Base-by-base conservation (phyloP, 23 tunicate species). In the Phallusia fumigata region DNA sequence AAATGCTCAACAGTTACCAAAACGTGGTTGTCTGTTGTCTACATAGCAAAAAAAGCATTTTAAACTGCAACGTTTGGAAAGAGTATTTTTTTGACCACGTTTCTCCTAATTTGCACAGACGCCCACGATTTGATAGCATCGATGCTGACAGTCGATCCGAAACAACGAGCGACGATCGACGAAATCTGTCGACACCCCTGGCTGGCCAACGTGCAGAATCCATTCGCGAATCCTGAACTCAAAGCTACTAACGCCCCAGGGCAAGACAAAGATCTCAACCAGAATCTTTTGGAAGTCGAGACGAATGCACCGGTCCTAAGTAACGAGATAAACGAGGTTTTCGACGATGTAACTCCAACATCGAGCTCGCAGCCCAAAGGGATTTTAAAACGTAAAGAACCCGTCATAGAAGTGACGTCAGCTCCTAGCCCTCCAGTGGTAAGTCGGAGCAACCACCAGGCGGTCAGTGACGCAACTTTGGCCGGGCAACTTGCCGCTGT, bases 401-500 rank as follows among this genome's bases (percentile, higher is more conserved):
- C 53, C 32, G 32, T 33, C 19, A 28, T 65, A 19, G 52, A 74
- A 65, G 75, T 31, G 33, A 65, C 84, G 32, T 50, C 58, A 26
- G 58, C 33, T 8, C 74, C 45, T 26, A 79, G 52, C 22, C 84
- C 77, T 11, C 77, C 77, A 1, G 2, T 73, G 19, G 32, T 51
- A 33, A 28, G 30, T 52, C 36, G 33, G 21, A 32, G 47, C 36
- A 65, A 18, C 33, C 35, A 83, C 11, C 44, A 49, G 40, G 40
- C 65, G 15, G 81, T 30, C 22, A n/a, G 24, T 50, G 88, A 85
- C 73, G 65, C 51, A 35, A 64, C 50, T 19, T 72, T 80, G 45
- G 85, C 83, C 3, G 94, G 94, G 8, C 85, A 89, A 40, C 78
- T 86, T 35, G 96, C 90, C 16, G 90, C 82, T 5, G 90, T 83